phyloP scores from a whole-genome alignment of 1,140 invertebrate genomes.

The Brachionus angularis region DNA sequence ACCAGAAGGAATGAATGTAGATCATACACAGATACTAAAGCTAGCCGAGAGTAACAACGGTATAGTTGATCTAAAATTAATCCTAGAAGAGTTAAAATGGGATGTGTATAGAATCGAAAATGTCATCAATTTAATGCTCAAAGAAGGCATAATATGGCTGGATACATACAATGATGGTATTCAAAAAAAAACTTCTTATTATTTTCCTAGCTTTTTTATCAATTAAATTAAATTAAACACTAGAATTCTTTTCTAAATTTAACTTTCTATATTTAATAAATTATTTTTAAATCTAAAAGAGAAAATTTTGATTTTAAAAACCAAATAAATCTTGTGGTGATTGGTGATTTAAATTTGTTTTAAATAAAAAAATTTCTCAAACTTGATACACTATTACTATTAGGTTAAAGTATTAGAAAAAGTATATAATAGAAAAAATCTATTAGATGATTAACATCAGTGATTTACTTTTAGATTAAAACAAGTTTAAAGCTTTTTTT shows the following conservation, averaged over 20 bases:
- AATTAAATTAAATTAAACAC: not conserved
- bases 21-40: slow-evolving; percentile 19
- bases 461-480: too few species aligned
- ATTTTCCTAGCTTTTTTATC: slow-evolving; percentile 43
- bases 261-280: too few species aligned
- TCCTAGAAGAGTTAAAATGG: slow-evolving; percentile 15
- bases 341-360: too few species aligned
- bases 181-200: not conserved
- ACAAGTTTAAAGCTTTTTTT: too few species aligned
- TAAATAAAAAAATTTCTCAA: too few species aligned
- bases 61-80: not conserved
- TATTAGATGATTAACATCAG: too few species aligned
- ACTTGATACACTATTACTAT: too few species aligned
- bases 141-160: slow-evolving; percentile 40
- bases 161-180: not conserved
- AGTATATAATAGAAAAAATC: too few species aligned
- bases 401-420: too few species aligned
- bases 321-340: too few species aligned
- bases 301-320: too few species aligned
- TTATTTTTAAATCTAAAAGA: too few species aligned
- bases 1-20: slow-evolving; percentile 22
- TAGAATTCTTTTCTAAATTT: not conserved
- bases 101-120: not conserved
- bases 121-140: slow-evolving; percentile 17
- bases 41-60: slow-evolving; percentile 14